Conservation (phyloP, 1,140 invertebrate species). For the Papilio glaucus region DNA sequence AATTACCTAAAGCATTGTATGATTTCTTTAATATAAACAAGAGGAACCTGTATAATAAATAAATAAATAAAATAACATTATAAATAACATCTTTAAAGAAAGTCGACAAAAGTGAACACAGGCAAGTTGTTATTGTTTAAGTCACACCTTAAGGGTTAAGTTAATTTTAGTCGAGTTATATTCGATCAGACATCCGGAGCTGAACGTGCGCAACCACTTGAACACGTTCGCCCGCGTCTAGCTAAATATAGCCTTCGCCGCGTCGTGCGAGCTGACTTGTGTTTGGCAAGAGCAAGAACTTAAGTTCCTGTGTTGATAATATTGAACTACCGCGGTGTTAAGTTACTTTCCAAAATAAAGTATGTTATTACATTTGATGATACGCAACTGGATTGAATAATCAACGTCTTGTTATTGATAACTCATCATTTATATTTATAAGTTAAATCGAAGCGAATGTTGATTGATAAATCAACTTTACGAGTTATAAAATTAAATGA, state of each 20-base stretch:
- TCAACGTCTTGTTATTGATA: too few species aligned
- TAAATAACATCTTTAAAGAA: neutral
- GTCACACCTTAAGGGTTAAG: slow-evolving; percentile 15
- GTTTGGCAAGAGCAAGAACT: slow-evolving; percentile 22
- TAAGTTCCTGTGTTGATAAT: slow-evolving; percentile 18
- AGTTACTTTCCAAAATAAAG: slow-evolving; percentile 22
- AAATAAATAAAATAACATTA: too few species aligned
- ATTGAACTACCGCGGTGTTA: slow-evolving; percentile 5
- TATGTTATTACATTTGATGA: neutral
- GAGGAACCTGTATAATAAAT: too few species aligned
- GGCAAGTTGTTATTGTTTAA: slow-evolving; percentile 23
- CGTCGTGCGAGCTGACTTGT: neutral
- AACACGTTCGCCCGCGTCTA: slow-evolving; percentile 34
- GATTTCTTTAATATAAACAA: too few species aligned
- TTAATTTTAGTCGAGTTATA: slow-evolving; percentile 15
- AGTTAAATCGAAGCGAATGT: too few species aligned
- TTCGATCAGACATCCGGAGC: slow-evolving; percentile 11
- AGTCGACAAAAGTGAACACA: neutral
- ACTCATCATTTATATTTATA: too few species aligned
- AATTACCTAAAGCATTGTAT: too few species aligned
- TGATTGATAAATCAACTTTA: too few species aligned
- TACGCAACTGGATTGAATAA: neutral
- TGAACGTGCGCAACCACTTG: slow-evolving; percentile 34
- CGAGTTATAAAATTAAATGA: too few species aligned
- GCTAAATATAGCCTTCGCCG: slow-evolving; percentile 36